Percentiles rank a stretch among this genome's conserved stretches.
Evolutionary conservation across 1,140 invertebrate genomes (phyloP).

Genomic region (Panagrolaimus sp.): DNA sequence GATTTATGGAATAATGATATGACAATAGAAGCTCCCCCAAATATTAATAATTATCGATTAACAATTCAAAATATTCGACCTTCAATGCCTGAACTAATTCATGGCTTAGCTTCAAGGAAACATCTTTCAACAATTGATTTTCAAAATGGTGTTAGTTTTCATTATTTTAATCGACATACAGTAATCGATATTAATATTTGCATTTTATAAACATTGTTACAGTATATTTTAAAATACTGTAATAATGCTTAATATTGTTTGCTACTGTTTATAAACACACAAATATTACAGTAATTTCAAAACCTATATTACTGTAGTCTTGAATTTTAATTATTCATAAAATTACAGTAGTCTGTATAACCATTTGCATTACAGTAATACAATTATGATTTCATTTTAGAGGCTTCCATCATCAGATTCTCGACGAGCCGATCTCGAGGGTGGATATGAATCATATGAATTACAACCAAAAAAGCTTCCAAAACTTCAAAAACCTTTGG

Average conservation of each 20-base stretch:
- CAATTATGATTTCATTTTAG: not conserved
- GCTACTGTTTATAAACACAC: no score
- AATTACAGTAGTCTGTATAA: no score
- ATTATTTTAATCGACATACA: not conserved
- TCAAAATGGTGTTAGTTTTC: not conserved
- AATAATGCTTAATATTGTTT: no score
- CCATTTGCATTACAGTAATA: not conserved
- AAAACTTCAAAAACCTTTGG: not conserved
- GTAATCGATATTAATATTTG: no score
- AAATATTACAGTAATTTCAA: no score
- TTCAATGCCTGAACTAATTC: conserved; percentile 19
- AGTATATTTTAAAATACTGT: no score
- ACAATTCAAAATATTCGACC: conserved; percentile 19
- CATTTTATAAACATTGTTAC: no score
- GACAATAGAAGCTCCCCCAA: conserved; percentile 15
- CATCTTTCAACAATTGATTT: no score
- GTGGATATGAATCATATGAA: not conserved
- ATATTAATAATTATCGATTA: conserved; percentile 24
- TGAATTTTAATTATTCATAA: no score
- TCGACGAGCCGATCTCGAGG: not conserved
- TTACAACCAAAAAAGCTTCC: not conserved
- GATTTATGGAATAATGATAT: not conserved
- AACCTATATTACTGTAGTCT: no score
- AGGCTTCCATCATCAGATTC: not conserved
- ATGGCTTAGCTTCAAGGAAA: conserved; percentile 3